Base-by-base conservation (phyloP, 2,888 invertebrate genomes). In the Celastrina argiolus region DNA sequence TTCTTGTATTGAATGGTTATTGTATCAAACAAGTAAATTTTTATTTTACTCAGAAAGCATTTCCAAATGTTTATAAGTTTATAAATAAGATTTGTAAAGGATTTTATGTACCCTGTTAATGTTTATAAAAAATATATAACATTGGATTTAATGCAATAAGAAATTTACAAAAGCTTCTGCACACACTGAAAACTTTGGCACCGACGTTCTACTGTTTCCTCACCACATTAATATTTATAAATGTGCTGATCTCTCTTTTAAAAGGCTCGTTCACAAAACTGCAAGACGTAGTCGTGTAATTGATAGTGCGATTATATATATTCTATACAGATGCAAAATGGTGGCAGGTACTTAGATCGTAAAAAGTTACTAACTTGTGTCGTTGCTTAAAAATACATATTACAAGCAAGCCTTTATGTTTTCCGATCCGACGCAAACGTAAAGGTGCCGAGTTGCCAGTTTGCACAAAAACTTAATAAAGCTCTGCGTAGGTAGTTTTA, bases 81-180 rank as follows among this genome's bases (percentile, higher is more conserved):
- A 41, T 56, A 65, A 65, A 58, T 65, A 65, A 65, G 56, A 56
- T 65, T 65, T 31, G 56, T 65, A 58, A 58, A 65, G 65, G 65
- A 58, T 28, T 65, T 61, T 22, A 56, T 28, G 26, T 65, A 65
- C 65, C 65, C 65, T 65, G 65, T 65, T 58, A 16, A 26, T 65
- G 31, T 26, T 16, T 41, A 58, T 56, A 65, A 65, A 64, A 65
- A 61, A 59, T 59, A 59, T 59, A 36, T 10, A 2, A 12, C n/a
- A 28, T 36, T 61, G 36, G 22, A 22, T 39, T 59, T 59, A 10
- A 34, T 59, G 6, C 34, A 34, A 4, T 34, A 18, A 34, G 16
- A 59, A 59, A 58, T 7, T 51, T 18, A 51, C 3, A 22, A 10
- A 26, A 22, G 45, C 2, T 18, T 45, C 10, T 45, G 45, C 8